Evolutionary conservation across 2,888 invertebrate genomes (phyloP), one percentile per base, ranked within the genome.

Genomic region (Pollenia labialis): DNA sequence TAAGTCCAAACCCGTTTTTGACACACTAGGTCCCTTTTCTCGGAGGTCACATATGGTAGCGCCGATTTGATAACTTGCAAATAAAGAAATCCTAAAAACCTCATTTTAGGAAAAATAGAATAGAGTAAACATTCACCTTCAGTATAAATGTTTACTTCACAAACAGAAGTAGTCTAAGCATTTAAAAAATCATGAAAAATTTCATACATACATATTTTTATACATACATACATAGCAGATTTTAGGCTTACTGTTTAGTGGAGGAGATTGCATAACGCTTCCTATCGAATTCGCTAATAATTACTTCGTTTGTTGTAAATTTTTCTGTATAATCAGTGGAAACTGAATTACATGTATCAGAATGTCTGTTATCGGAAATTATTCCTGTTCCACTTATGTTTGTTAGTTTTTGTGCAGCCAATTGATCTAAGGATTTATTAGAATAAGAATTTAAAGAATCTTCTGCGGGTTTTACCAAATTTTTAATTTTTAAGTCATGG

Each of bases 161-260:
- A 32, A 32, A 6, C 32, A 32, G 32, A 32, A 32, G 32, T 32
- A 32, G 32, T 6, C 11, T 4, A 3, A 56, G 4, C 18, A 56
- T 4, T 32, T 18, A 58, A 32, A 58, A 32, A 58, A 12, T 6
- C 0, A 4, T 32, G 14, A 32, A 32, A 11, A 12, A 2, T 7
- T 14, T n/a, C 14, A 14, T 7, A 12, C 14, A 14, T 7, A 12
- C 14, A 58, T 1, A 58, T 12, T 14, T 54, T 16, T 50, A 8
- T 54, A 16, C 16, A 7, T 18, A 7, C 3, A 54, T 18, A 54
- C 8, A 54, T 18, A 16, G 16, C 9, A 2, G 11, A 7, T 6
- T 23, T 10, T 18, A 52, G 0, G n/a, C 86, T 83, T 71, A 86
- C 86, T 95, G 95, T 85, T 93, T 92, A 0, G 91, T 85, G 40